Evolutionary conservation across 2,888 invertebrate genomes (phyloP), one percentile per base, ranked within the genome.

Genomic region (Epinotia bilunana): DNA sequence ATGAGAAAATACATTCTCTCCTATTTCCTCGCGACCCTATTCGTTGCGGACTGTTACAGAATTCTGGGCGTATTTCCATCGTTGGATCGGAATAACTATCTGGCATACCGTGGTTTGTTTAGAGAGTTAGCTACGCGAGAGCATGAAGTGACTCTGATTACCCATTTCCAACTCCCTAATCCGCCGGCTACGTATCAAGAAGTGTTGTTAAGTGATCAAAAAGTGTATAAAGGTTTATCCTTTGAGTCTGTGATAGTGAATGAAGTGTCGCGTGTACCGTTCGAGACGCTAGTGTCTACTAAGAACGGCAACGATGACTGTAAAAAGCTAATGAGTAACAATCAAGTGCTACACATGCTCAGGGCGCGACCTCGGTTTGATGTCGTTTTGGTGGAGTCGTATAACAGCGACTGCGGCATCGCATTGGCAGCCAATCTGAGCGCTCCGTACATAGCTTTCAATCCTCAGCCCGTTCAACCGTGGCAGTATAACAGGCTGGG

Each of bases 401-500:
- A 97, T 87, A 97, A 97, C 82, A 95, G 95, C 53, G 96, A 97
- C 84, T 97, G 97, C 82, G 95, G 95, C 81, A 87, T 97, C 81
- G 96, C 95, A 39, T 90, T 97, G 77, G 95, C 95, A 7, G 94
- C 96, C 80, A 95, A 95, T 86, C 95, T 96, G 58, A 93, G 95
- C 80, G 95, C 95, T 0, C 96, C 97, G 0, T 95, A 95, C 77
- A 94, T 97, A 39, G 92, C 94, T 0, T 85, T 96, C 67, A 95
- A 94, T 70, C 94, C 95, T 0, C 94, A 95, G 77, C 91, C 93
- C 55, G 80, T 95, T 63, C 94, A 95, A 84, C 92, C 95, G 0
- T 95, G 95, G 95, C 89, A 93, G 63, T 91, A 90, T 77, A 90
- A 86, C 73, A 89, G 95, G 64, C 83, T 95, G 71, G 94, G 93